Conservation (phyloP, 2,888 invertebrate genomes). For the Papilio demoleus region DNA sequence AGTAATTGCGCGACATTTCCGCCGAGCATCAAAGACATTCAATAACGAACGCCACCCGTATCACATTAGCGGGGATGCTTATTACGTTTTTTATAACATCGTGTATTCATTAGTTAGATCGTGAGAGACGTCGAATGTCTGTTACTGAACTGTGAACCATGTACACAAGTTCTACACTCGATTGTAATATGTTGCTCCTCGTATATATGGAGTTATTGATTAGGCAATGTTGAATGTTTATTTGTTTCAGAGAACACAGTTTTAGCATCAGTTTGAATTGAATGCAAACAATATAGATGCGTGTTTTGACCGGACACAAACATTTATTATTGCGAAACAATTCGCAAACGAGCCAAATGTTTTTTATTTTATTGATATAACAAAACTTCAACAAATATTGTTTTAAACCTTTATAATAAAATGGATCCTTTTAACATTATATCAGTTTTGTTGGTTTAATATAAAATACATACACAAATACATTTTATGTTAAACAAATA, state of each 20-base stretch:
- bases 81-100: not conserved
- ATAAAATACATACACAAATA: no score
- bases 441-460: not conserved
- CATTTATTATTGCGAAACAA: not conserved
- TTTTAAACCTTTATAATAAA: not conserved
- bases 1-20: constrained; percentile 15
- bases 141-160: no score
- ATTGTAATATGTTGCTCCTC: no score
- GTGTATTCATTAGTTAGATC: not conserved
- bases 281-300: not conserved
- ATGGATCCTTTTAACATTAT: not conserved
- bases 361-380: constrained; percentile 14
- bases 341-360: constrained; percentile 13
- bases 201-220: no score
- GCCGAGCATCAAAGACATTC: not conserved
- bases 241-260: not conserved
- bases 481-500: not conserved
- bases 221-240: not conserved
- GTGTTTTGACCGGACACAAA: not conserved
- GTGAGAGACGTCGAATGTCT: not conserved
- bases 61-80: not conserved
- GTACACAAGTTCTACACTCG: no score
- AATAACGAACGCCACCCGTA: not conserved
- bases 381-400: not conserved
- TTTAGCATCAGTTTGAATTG: not conserved